Base-by-base conservation (phyloP, 37 sponge, comb jelly and placozoan species). In the Tethya wilhelma region DNA sequence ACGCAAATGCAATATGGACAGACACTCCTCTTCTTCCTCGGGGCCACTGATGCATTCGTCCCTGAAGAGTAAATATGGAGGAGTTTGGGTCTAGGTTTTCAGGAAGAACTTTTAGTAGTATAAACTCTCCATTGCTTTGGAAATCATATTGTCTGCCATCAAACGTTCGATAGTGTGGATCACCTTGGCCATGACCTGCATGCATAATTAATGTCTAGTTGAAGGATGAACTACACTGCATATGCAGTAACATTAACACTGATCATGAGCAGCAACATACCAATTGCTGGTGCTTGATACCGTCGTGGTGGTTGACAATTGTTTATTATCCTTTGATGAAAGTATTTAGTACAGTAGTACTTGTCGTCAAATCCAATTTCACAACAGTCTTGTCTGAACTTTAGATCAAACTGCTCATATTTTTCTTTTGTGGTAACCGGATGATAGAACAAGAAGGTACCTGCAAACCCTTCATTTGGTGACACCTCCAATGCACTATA, bases 101-200 rank as follows among this genome's bases (percentile, higher is more conserved):
- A n/a, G 63, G 63, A n/a, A 60, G 22, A 26, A 67, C 42, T 34
- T 38, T 40, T 17, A 67, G 20, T 4, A 67, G 4, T 37, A 23
- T 67, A 34, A 39, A 38, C 23, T 67, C 69, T 67, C 69, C 69
- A n/a, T 67, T 8, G 6, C 69, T 23, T 36, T 38, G 11, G n/a
- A 67, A 67, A 17, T 8, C 23, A 40, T 37, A 67, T 8, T 67
- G 33, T 23, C 42, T 37, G 6, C 69, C 40, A 67, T 67, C 69
- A 29, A 67, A 67, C 12, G 69, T 39, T 9, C 9, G 6, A 34
- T 67, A 67, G 69, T 67, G 69, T 7, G 69, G 69, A 67, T 67
- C 69, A 23, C 69, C 69, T 17, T 8, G 17, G 9, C 69, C 69
- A 34, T 40, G 19, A 29, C 40, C 69, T 67, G 64, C 9, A 67